Evolutionary conservation across 1,140 invertebrate species (phyloP).

Genomic region (Anadara kagoshimensis): DNA sequence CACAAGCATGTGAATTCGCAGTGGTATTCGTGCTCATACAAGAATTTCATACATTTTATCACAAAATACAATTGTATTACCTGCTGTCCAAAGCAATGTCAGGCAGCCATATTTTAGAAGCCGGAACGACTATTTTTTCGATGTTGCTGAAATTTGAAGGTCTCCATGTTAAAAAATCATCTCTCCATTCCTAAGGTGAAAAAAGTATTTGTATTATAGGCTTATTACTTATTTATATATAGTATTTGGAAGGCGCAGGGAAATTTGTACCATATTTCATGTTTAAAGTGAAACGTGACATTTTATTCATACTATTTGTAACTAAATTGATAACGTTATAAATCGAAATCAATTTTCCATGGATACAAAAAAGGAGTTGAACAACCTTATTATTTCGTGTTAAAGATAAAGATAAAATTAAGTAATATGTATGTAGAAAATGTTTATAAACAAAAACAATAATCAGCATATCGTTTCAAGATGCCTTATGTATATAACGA

Average conservation of each 20-base stretch:
- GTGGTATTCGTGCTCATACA: no score
- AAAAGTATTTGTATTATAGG: no score
- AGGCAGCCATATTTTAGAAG: slow-evolving; percentile 74
- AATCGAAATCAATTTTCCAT: not conserved
- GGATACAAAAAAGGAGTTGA: not conserved
- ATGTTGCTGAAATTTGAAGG: slow-evolving; percentile 72
- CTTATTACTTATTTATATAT: no score
- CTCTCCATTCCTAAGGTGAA: slow-evolving; percentile 73
- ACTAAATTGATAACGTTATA: not conserved
- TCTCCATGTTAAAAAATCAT: slow-evolving; percentile 73
- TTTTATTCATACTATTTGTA: no score
- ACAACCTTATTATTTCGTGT: not conserved
- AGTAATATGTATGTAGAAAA: no score
- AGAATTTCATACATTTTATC: not conserved
- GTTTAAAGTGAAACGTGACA: no score
- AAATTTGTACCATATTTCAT: no score
- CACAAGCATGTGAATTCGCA: no score
- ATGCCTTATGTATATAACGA: no score
- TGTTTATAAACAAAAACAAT: no score
- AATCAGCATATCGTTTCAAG: no score
- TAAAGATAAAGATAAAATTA: not conserved
- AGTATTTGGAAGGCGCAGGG: no score
- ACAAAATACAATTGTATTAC: slow-evolving; percentile 60
- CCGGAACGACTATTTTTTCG: slow-evolving; percentile 71
- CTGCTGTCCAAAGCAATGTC: slow-evolving; percentile 79